Base-by-base conservation (phyloP, 2,113 vertebrate genomes). In the Ceuthmochares aereus region DNA sequence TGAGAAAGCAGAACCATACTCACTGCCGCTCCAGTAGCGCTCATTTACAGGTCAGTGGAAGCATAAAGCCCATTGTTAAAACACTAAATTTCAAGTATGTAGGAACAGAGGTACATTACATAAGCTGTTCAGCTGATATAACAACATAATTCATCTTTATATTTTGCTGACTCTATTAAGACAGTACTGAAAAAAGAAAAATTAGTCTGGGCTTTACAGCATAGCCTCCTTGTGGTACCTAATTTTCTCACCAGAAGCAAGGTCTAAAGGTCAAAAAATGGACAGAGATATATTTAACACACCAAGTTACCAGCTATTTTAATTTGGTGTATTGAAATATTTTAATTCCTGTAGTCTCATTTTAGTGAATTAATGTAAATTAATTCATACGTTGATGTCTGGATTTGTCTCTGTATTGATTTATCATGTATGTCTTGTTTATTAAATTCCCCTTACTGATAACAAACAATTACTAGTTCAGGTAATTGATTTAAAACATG, bases 401-500 rank as follows among this genome's bases (percentile, higher is more conserved):
- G 81, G 34, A 72, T 87, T 81, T 72, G 11, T 81, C 68, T 56
- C 32, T 16, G 13, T 34, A 60, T 89, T 73, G 89, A 93, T 84
- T 89, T 82, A 82, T 68, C 69, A 82, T 76, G 43, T 36, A 26
- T 34, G 37, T 60, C 72, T 64, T 63, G 42, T 91, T 90, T 85
- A 78, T 95, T 69, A 74, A 94, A 88, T 84, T 83, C 26, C 30
- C 74, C 21, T 76, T 74, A 77, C 58, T 80, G 85, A 90, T 92
- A 91, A 90, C 66, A 89, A 77, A 52, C 52, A 80, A 67, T 68
- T 80, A 89, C 45, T 70, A 47, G 59, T 94, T 89, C 63, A 89
- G 84, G 37, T 96, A 85, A 95, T 95, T 87, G 87, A 90, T 59
- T 91, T 95, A 72, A 93, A 96, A 75, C 42, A 36, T 58, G 73